phyloP scores from a whole-genome alignment of 2,113 vertebrate species.

The Taurulus bubalis region DNA sequence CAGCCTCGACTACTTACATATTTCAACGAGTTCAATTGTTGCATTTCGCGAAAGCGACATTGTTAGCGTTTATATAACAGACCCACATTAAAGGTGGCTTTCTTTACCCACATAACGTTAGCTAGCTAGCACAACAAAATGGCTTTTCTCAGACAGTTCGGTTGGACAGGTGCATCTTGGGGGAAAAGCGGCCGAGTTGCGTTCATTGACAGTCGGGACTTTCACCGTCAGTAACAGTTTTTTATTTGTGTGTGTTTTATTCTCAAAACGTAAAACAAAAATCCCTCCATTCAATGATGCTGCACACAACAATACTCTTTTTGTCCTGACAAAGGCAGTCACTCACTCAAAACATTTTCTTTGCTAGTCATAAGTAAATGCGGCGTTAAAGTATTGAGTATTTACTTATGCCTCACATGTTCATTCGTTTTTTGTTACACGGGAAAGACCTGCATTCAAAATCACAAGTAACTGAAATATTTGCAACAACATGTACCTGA shows the following conservation, averaged over 20 bases:
- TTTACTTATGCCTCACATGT: too few relatives aligned
- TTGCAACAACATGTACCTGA: background rate
- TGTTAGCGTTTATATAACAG: constrained; percentile 39
- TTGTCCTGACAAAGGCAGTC: too few relatives aligned
- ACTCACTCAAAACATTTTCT: background rate
- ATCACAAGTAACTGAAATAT: background rate
- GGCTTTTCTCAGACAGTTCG: constrained; percentile 74
- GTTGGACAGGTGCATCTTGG: constrained; percentile 78
- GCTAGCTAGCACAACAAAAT: constrained; percentile 83
- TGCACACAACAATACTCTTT: background rate
- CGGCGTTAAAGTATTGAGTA: too few relatives aligned
- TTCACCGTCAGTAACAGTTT: background rate
- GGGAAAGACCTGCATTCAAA: background rate
- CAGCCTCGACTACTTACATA: constrained; percentile 28
- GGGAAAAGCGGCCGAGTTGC: constrained; percentile 62
- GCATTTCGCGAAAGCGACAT: constrained; percentile 45
- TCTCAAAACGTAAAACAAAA: background rate
- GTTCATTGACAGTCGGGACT: constrained; percentile 49
- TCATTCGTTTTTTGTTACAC: too few relatives aligned
- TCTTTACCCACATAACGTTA: constrained; percentile 55
- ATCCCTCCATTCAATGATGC: background rate
- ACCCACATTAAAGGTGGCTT: constrained; percentile 51
- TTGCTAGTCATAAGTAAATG: background rate
- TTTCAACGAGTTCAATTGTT: constrained; percentile 22
- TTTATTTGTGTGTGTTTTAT: background rate